Evolutionary conservation across 2,113 vertebrate species (phyloP), one percentile per base, ranked within the genome.

Genomic region (Silurus asotus): DNA sequence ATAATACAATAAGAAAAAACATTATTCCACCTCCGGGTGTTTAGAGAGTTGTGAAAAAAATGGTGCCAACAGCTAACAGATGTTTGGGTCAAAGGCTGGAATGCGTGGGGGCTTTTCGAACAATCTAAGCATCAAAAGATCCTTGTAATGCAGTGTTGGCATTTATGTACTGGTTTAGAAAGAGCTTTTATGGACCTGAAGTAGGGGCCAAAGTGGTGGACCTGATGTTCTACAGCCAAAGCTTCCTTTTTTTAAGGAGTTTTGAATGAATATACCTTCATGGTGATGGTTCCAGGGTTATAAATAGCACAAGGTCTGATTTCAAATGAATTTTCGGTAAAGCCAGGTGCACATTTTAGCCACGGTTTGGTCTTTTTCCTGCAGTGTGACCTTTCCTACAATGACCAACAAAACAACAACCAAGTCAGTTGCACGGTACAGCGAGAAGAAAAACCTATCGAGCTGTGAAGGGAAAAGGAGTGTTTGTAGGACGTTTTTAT

Each of bases 31-130:
- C 64, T 69, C 82, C 74, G 75, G 58, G 85, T 75, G 65, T 10
- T 85, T 79, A 70, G 85, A 75, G 77, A 13, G 58, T 61, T 79
- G 23, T 37, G 37, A 37, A 65, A 82, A 77, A 81, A 86, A 86
- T 77, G 37, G 81, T 64, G 67, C 83, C 82, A 19, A n/a, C 45
- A 37, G 86, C 49, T 75, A 79, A 49, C 87, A 89, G 81, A 86
- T 89, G 89, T 78, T 80, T 81, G 51, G 77, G 84, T 86, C 81
- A 80, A 78, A 59, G 87, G 81, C 74, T 13, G 17, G 61, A 69
- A 37, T 55, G 80, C 82, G 53, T 53, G 69, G 51, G 84, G 75
- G 85, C 5, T 67, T 56, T 78, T 80, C 79, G 79, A 48, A 78
- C 80, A 37, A 56, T 84, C 72, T 58, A 83, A 76, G 56, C 55